A percentile compares a stretch with the other conserved stretches of the same genome.
These are phyloP conservation scores for Epinephelus lanceolatus DNA, from an alignment of 2,113 vertebrate genomes.

Conservation along the genomic window DNA sequence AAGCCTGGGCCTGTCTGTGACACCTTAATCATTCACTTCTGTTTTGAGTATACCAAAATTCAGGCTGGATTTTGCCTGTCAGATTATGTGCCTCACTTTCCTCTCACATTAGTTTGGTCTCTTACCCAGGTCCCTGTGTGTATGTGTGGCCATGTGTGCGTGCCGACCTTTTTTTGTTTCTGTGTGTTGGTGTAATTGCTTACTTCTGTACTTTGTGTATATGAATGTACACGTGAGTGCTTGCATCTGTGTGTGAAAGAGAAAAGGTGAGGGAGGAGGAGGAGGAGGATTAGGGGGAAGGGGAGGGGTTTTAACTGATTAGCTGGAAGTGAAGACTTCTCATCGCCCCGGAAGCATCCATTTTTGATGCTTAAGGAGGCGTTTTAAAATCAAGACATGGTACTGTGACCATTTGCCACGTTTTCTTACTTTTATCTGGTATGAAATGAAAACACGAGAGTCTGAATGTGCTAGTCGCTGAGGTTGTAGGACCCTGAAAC, in stretches of 20 bases:
- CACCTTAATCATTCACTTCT: conserved; percentile 63
- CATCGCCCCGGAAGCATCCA: conserved; percentile 3
- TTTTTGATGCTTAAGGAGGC: conserved; percentile 25
- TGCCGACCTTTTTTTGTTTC: conserved; percentile 3
- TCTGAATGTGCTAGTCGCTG: conserved; percentile 35
- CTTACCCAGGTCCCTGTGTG: conserved; percentile 54
- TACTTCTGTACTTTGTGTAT: conserved; percentile 63
- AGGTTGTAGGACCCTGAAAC: conserved; percentile 45
- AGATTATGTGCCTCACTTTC: conserved; percentile 81
- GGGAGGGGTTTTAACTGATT: conserved; percentile 20
- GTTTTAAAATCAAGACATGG: conserved; percentile 55
- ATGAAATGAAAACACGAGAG: conserved; percentile 34
- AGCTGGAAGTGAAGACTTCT: conserved; percentile 41
- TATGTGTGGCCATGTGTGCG: conserved; percentile 42
- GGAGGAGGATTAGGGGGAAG: background rate
- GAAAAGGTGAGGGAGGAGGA: background rate
- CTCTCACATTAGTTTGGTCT: conserved; percentile 70
- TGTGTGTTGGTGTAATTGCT: conserved; percentile 59
- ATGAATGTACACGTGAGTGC: conserved; percentile 58
- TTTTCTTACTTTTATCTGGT: conserved; percentile 45
- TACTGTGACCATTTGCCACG: conserved; percentile 68
- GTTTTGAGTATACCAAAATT: conserved; percentile 79
- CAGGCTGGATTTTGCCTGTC: conserved; percentile 71
- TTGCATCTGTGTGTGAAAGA: conserved; percentile 43
- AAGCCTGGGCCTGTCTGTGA: conserved; percentile 48